These are phyloP conservation scores for Opisthocomus hoazin DNA, from an alignment of 2,113 vertebrate genomes.

Conservation along the genomic window DNA sequence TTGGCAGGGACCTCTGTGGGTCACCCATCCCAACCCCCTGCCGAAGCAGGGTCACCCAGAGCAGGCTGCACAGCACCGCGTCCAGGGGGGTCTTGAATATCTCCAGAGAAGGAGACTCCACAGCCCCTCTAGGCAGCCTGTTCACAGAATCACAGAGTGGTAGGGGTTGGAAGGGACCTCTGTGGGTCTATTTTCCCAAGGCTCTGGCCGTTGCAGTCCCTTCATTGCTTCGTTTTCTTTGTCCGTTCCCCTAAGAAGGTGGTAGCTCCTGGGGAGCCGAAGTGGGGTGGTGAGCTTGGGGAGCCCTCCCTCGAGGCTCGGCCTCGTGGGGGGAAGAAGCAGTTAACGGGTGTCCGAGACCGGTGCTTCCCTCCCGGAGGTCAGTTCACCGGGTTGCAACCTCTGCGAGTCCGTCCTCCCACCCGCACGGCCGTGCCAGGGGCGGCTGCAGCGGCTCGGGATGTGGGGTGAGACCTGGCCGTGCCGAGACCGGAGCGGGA, in stretches of 20 bases:
- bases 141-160: too few species aligned
- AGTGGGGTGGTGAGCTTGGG: accelerated
- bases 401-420: neutral
- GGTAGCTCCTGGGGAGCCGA: neutral
- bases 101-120: too few species aligned
- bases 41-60: too few species aligned
- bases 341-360: neutral
- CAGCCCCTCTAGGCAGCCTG: too few species aligned
- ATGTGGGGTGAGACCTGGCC: neutral
- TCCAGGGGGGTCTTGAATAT: too few species aligned
- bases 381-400: neutral
- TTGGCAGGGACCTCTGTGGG: too few species aligned
- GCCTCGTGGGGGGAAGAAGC: neutral
- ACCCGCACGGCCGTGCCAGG: neutral
- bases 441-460: slow-evolving; percentile 7
- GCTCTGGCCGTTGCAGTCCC: accelerated
- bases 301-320: neutral
- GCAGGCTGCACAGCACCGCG: too few species aligned
- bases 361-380: neutral
- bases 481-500: neutral
- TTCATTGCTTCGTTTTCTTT: neutral
- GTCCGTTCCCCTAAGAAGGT: accelerated
- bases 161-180: too few species aligned
- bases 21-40: too few species aligned
- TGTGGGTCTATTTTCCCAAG: too few species aligned